Evolutionary conservation across 2,797 vertebrate genomes (phyloP), one percentile per base, ranked within the genome.

Genomic region (Enteromius fasciolatus): DNA sequence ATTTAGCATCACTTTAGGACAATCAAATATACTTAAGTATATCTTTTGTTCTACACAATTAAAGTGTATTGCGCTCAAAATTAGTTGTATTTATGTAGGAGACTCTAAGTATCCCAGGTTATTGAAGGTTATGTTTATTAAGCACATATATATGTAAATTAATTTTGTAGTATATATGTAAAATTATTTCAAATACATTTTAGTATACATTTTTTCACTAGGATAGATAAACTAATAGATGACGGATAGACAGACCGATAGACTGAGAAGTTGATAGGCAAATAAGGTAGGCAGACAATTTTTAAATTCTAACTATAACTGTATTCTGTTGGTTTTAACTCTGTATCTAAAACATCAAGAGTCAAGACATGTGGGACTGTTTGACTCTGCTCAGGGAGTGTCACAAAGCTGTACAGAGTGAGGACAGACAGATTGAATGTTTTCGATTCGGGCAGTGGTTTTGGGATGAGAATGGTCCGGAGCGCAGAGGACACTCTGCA

Each of bases 401-500:
- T 23, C 72, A 28, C 41, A 46, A 63, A 66, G 25, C 17, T 5
- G 1, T 61, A 11, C 18, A 48, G 41, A 78, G 11, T 0, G 25
- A 15, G 20, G 18, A 31, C 67, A 59, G 25, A 17, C 57, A 70
- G 23, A 50, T 61, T 4, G 5, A 44, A 18, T 48, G 57, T 66
- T 78, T 81, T 41, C 31, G 44, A 79, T 36, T 23, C 41, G 11
- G 74, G 20, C 73, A 79, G 76, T 61, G 81, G 48, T 66, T 68
- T 59, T 20, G 59, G 33, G 73, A 83, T 73, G 6, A 44, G 50
- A 80, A 36, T 25, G 2, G 82, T 85, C 80, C 46, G 36, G 36
- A 61, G 83, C 36, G 18, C 69, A 78, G 83, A 80, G 69, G 82
- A 73, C 41, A 82, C 7, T 76, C 75, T 68, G 44, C 61, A 80